These are phyloP conservation scores for Anodontia alba DNA, from an alignment of 2,888 invertebrate genomes.

Conservation along the genomic window DNA sequence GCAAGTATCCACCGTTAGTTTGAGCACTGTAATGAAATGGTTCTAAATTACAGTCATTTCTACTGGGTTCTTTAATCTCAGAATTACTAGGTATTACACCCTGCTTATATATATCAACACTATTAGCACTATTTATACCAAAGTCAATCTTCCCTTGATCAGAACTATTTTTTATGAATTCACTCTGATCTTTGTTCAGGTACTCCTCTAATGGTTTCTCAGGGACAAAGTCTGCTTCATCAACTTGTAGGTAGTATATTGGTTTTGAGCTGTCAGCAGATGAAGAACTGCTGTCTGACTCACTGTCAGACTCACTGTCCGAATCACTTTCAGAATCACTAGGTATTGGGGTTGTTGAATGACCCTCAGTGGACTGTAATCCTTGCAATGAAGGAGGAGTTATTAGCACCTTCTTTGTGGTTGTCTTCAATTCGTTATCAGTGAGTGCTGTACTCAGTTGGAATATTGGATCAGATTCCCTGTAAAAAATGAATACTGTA, in stretches of 20 bases:
- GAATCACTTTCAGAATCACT: conserved; percentile 32
- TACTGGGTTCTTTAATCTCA: not conserved
- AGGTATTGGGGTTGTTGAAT: conserved; percentile 38
- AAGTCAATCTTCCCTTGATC: not conserved
- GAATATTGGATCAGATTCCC: conserved; percentile 93
- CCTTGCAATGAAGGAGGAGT: conserved; percentile 29
- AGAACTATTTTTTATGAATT: not conserved
- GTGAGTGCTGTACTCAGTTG: conserved; percentile 91
- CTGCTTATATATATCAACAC: too few species aligned
- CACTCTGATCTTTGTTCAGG: not conserved
- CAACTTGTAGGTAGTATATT: not conserved
- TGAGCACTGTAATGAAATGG: not conserved
- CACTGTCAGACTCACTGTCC: conserved; percentile 27
- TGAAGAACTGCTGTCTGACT: not conserved
- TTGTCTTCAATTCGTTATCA: conserved; percentile 90
- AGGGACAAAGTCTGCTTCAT: not conserved
- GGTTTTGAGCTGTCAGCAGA: conserved; percentile 22
- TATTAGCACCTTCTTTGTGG: conserved; percentile 87
- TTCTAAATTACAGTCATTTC: not conserved
- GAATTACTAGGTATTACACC: too few species aligned
- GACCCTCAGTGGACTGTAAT: not conserved
- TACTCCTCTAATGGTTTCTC: not conserved
- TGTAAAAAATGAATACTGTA: conserved; percentile 76
- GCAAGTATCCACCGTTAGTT: not conserved
- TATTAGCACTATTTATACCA: too few species aligned